Evolutionary conservation across 92 coral and sea anemone genomes (phyloP).

Genomic region (Siderastrea siderea): DNA sequence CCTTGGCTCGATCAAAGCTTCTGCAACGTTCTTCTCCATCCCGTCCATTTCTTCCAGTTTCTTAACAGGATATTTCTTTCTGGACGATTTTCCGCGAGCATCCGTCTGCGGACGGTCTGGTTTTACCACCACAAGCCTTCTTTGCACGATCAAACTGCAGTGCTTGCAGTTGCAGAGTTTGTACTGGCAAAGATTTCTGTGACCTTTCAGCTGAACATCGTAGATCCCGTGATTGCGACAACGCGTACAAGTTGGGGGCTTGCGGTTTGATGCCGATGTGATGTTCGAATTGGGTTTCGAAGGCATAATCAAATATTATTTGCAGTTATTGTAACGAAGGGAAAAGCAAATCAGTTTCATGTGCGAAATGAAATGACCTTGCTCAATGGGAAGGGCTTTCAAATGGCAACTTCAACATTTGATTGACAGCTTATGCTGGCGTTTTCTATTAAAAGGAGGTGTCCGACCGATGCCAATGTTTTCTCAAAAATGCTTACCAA

Average conservation of each 20-base stretch:
- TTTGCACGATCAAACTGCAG: constrained; percentile 55
- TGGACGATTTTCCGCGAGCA: not conserved
- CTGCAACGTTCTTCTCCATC: not conserved
- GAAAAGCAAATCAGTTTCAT: not conserved
- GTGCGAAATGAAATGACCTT: not conserved
- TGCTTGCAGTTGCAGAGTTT: constrained; percentile 43
- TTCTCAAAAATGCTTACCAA: no score
- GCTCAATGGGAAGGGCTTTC: not conserved
- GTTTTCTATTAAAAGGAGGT: no score
- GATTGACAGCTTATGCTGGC: constrained; percentile 24
- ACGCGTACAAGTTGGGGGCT: constrained; percentile 61
- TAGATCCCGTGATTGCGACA: constrained; percentile 66
- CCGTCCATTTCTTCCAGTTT: not conserved
- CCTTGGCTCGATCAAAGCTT: not conserved
- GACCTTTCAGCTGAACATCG: constrained; percentile 64
- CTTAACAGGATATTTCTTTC: constrained; percentile 5
- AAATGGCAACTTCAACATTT: constrained; percentile 18
- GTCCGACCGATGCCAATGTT: no score
- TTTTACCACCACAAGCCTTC: constrained; percentile 26
- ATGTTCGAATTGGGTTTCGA: constrained; percentile 13
- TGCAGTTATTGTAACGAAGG: not conserved
- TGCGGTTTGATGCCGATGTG: constrained; percentile 11
- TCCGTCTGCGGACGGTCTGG: not conserved
- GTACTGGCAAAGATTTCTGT: constrained; percentile 51
- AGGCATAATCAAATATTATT: not conserved